These are phyloP conservation scores for Laothoe populi DNA, from an alignment of 2,888 invertebrate genomes.

Conservation along the genomic window DNA sequence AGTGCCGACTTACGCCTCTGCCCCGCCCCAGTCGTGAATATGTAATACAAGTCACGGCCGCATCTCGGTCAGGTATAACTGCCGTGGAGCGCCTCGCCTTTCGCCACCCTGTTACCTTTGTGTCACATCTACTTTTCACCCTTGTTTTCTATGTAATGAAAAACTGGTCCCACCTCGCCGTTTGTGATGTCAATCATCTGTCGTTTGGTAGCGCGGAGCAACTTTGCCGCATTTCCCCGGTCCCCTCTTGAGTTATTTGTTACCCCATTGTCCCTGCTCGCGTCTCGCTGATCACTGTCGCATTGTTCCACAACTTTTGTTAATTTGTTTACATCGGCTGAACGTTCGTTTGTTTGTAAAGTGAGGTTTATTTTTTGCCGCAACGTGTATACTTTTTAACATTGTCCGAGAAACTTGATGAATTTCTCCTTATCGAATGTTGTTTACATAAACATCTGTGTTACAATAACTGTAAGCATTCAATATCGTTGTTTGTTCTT, in stretches of 20 bases:
- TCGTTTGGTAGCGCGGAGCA: conserved; percentile 54
- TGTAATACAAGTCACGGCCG: conserved; percentile 54
- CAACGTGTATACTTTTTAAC: conserved; percentile 59
- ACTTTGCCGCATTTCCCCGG: conserved; percentile 65
- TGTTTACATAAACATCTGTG: conserved; percentile 55
- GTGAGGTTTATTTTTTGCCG: conserved; percentile 64
- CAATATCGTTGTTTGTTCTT: conserved; percentile 43
- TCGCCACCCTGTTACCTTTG: conserved; percentile 42
- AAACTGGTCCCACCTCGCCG: conserved; percentile 65
- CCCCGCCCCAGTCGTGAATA: conserved; percentile 65
- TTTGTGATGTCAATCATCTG: conserved; percentile 80
- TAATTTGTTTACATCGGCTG: conserved; percentile 78
- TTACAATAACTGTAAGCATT: conserved; percentile 40
- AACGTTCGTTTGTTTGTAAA: conserved; percentile 71
- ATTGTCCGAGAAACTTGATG: conserved; percentile 59
- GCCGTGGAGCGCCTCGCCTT: conserved; percentile 41
- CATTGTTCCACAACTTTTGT: conserved; percentile 78
- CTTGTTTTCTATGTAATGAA: conserved; percentile 69
- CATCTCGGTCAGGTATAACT: conserved; percentile 59
- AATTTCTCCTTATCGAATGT: conserved; percentile 61
- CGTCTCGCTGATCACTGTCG: conserved; percentile 66
- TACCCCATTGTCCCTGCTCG: conserved; percentile 70
- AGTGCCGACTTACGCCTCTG: conserved; percentile 27
- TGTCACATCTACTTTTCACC: conserved; percentile 60
- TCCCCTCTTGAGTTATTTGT: conserved; percentile 77